These are phyloP conservation scores for Heptranchias perlo DNA, from an alignment of 2,113 vertebrate species.

Conservation along the genomic window DNA sequence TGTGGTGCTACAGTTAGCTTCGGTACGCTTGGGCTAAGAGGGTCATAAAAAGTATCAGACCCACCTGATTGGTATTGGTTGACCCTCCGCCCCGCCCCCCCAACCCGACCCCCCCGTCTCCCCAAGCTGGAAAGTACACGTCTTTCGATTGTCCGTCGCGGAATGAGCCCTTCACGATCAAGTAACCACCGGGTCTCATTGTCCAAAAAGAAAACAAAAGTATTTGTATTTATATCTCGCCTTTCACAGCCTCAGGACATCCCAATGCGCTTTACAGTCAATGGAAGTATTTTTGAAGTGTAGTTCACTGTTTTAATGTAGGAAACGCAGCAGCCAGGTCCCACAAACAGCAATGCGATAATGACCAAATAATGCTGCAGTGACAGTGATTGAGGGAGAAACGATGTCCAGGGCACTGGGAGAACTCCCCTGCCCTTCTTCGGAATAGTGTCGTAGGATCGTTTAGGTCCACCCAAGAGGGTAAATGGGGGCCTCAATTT, in stretches of 20 bases:
- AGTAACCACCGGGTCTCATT: too few relatives aligned
- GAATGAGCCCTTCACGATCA: background rate
- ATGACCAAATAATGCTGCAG: background rate
- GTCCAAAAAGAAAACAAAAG: too few relatives aligned
- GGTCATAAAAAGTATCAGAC: background rate
- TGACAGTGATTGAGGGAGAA: background rate
- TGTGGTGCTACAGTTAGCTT: background rate
- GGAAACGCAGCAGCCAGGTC: too few relatives aligned
- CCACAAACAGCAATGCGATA: background rate
- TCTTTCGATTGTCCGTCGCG: background rate
- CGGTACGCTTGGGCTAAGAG: background rate
- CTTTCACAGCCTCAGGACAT: too few relatives aligned
- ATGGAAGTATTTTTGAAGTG: too few relatives aligned
- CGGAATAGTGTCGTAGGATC: background rate
- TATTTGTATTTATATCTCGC: too few relatives aligned
- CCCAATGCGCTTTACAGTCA: too few relatives aligned
- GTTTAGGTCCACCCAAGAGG: background rate
- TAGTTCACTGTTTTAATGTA: too few relatives aligned
- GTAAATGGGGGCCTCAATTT: background rate
- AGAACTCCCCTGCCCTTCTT: background rate
- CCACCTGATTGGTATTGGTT: background rate
- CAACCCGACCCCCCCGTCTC: too few relatives aligned
- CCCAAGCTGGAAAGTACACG: background rate
- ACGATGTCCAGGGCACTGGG: background rate
- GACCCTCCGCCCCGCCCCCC: too few relatives aligned